Percentiles rank a stretch among this genome's conserved stretches.
Evolutionary conservation across 1,140 invertebrate species (phyloP).

Genomic region (Prorops nasuta): DNA sequence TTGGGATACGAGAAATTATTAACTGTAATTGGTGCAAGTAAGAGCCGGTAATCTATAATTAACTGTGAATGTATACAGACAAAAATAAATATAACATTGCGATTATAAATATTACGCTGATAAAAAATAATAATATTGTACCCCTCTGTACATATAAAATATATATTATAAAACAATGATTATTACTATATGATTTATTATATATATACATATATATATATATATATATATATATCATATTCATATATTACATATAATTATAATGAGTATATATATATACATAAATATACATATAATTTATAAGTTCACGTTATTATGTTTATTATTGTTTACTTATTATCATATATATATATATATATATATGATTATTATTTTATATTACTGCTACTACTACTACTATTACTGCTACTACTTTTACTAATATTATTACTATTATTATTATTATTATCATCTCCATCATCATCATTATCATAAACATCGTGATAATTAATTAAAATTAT

Average conservation of each 20-base stretch:
- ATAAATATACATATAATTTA: conserved; percentile 40
- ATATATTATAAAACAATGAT: conserved; percentile 54
- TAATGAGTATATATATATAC: conserved; percentile 22
- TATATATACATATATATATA: conserved; percentile 37
- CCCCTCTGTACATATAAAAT: conserved; percentile 56
- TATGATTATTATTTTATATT: background rate
- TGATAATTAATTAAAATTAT: too few species aligned
- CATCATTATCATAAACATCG: background rate
- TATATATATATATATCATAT: conserved; percentile 40
- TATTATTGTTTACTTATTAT: conserved; percentile 45
- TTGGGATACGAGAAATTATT: too few species aligned
- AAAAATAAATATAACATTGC: conserved; percentile 54
- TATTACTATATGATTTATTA: conserved; percentile 54
- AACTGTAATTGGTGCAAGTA: too few species aligned
- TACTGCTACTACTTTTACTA: background rate
- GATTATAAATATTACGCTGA: conserved; percentile 39
- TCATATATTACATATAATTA: conserved; percentile 20
- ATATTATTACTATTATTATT: background rate
- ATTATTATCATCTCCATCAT: background rate
- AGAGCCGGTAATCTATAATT: conserved; percentile 51
- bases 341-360: conserved; percentile 13
- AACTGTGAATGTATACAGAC: conserved; percentile 56
- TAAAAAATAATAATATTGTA: conserved; percentile 52
- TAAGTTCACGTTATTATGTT: conserved; percentile 46
- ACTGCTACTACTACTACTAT: background rate